Evolutionary conservation across 2,888 invertebrate genomes (phyloP), one percentile per base, ranked within the genome.

Genomic region (Acrocyrtus sp.): DNA sequence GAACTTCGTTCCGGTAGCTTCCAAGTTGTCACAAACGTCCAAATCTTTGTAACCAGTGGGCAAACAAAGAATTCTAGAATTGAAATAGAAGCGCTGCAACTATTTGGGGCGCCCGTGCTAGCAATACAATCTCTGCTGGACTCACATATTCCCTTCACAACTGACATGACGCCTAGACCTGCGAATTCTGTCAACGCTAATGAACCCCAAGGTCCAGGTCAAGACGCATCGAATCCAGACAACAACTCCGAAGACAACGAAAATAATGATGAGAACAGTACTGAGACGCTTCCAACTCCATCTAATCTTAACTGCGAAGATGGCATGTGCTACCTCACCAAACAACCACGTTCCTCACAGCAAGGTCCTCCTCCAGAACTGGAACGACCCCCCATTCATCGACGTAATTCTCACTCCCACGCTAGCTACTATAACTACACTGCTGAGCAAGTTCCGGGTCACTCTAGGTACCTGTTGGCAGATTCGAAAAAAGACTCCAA

Each of bases 1-100:
- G 73, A 73, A 22, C 62, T 73, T n/a, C 66, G 73, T 15, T 48
- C 73, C 27, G 73, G 73, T 41, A 60, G 62, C 22, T 73, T 73
- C 45, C 57, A 65, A 21, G 24, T 67, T 3, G 73, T 67, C 26
- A 63, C 73, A 10, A 73, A 67, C 41, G 60, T 67, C 26, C 73
- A 73, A 47, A 67, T 73, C 15, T 73, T 67, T 56, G 54, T 73
- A 1, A 56, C 57, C 21, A 67, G 47, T 15, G 57, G 53, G 1
- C 60, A 67, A 50, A 26, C 43, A 10, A 60, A 45, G 12, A 47
- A 17, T 24, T 61, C 53, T 10, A 39, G 39, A 34, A 56, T 73
- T 1, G 67, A 67, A 34, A 60, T 72, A 12, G 72, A 72, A 6
- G 60, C 65, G n/a, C 19, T 72, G 2, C 60, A 47, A 26, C 15